phyloP scores from a whole-genome alignment of 2,888 invertebrate genomes.

The Megastigmus dorsalis region DNA sequence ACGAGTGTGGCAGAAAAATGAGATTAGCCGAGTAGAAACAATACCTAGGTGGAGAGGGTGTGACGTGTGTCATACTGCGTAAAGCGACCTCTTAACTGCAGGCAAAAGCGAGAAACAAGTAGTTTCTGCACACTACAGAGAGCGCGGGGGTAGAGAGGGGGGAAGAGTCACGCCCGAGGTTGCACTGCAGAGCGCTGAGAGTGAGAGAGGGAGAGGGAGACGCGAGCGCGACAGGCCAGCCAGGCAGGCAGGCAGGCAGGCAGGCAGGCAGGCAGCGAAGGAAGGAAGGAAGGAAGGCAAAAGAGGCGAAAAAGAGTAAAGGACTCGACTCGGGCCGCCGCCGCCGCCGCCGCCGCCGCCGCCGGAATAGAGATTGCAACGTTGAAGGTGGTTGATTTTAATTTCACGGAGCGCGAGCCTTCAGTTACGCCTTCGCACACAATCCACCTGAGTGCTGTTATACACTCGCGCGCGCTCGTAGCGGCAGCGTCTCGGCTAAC shows the following conservation, averaged over 20 bases:
- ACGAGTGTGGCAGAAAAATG: slow-evolving; percentile 15
- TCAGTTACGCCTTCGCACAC: slow-evolving; percentile 71
- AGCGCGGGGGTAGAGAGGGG: too few species aligned
- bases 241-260: neutral
- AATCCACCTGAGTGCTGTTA: slow-evolving; percentile 64
- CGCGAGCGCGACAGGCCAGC: neutral
- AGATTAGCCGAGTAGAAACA: slow-evolving; percentile 7
- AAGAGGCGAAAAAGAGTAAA: slow-evolving; percentile 44
- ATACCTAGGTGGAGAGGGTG: slow-evolving; percentile 35
- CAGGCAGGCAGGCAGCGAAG: neutral
- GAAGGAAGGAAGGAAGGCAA: neutral
- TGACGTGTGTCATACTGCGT: slow-evolving; percentile 35
- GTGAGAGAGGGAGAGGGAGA: neutral
- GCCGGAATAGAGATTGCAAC: slow-evolving; percentile 67
- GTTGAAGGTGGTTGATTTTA: slow-evolving; percentile 73
- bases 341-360: too few species aligned
- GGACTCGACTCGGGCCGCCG: too few species aligned
- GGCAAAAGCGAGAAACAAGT: too few species aligned
- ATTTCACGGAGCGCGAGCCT: slow-evolving; percentile 73
- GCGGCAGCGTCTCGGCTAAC: too few species aligned
- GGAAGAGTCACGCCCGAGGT: too few species aligned
- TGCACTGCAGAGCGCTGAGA: too few species aligned
- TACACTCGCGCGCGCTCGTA: neutral
- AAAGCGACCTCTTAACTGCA: slow-evolving; percentile 53
- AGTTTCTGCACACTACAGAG: too few species aligned